These are phyloP conservation scores for Uloborus diversus DNA, from an alignment of 1,140 invertebrate genomes.

Conservation along the genomic window DNA sequence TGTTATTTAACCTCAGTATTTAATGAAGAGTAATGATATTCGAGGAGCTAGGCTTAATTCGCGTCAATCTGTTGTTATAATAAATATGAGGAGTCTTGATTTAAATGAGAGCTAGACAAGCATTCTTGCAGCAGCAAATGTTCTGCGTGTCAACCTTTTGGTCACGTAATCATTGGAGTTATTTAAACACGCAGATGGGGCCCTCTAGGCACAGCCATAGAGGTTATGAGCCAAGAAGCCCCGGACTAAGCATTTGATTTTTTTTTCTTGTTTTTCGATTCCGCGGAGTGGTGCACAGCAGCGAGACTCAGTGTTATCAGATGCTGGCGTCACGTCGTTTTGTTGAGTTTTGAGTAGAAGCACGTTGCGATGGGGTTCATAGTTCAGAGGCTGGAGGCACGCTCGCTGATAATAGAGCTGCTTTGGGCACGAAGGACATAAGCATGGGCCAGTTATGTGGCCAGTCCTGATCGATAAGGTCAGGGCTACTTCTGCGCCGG, in stretches of 20 bases:
- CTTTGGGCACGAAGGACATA: constrained; percentile 38
- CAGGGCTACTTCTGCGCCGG: constrained; percentile 13
- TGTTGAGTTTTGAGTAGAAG: constrained; percentile 41
- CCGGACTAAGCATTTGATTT: constrained; percentile 28
- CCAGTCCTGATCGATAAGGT: constrained; percentile 39
- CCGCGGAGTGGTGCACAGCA: constrained; percentile 33
- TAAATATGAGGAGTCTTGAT: constrained; percentile 18
- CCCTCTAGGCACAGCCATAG: constrained; percentile 20
- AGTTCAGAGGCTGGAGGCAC: constrained; percentile 43
- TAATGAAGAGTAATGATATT: constrained; percentile 34
- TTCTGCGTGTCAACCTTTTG: constrained; percentile 46
- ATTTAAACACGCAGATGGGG: constrained; percentile 43
- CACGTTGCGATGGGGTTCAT: constrained; percentile 37
- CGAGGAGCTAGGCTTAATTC: constrained; percentile 12
- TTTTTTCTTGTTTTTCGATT: constrained; percentile 35
- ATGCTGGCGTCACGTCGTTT: constrained; percentile 52
- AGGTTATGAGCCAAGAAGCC: constrained; percentile 52
- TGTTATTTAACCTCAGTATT: constrained; percentile 40
- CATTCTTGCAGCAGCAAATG: constrained; percentile 35
- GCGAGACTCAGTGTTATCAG: constrained; percentile 48
- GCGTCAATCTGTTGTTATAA: constrained; percentile 5
- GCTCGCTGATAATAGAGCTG: constrained; percentile 53
- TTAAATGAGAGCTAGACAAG: constrained; percentile 33
- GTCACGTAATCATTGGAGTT: constrained; percentile 52
- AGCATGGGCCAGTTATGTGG: constrained; percentile 32